Percentiles rank a stretch among this genome's conserved stretches.
Conservation (phyloP, 2,888 invertebrate species). For the Epirrhoe alternata region DNA sequence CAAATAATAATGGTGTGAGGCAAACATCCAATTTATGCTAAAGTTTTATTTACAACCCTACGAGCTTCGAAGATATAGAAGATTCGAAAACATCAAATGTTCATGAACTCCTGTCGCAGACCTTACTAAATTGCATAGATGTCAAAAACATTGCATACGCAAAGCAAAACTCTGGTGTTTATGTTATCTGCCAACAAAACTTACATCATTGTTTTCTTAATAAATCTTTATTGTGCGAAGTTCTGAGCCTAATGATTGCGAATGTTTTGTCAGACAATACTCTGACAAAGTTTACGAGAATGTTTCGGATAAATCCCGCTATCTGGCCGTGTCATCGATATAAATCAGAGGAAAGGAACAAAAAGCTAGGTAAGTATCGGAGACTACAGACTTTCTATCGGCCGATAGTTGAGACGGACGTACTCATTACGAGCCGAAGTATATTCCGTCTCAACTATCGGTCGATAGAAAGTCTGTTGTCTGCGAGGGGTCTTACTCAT, state of each 20-base stretch:
- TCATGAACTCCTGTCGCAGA: too few relatives aligned
- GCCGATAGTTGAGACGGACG: too few relatives aligned
- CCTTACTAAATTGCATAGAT: not conserved
- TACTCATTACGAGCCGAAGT: too few relatives aligned
- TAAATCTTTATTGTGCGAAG: slow-evolving; percentile 31
- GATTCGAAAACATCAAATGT: too few relatives aligned
- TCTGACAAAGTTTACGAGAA: slow-evolving; percentile 43
- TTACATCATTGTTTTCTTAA: slow-evolving; percentile 30
- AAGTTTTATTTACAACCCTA: too few relatives aligned
- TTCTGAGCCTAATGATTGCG: slow-evolving; percentile 42
- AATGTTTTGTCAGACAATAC: slow-evolving; percentile 56
- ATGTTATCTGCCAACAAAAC: slow-evolving; percentile 18
- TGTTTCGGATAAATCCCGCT: slow-evolving; percentile 62
- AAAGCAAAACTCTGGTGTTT: slow-evolving; percentile 13
- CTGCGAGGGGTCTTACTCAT: too few relatives aligned
- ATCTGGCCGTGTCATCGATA: slow-evolving; percentile 63
- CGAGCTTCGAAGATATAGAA: too few relatives aligned
- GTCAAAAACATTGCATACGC: not conserved
- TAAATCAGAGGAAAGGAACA: slow-evolving; percentile 52
- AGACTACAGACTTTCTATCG: too few relatives aligned
- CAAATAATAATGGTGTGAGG: too few relatives aligned
- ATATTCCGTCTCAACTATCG: too few relatives aligned
- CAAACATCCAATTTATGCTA: too few relatives aligned
- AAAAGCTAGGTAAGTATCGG: slow-evolving; percentile 9
- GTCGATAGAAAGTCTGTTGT: too few relatives aligned